Base-by-base conservation (phyloP, 2,113 vertebrate species). In the Neogale vison region DNA sequence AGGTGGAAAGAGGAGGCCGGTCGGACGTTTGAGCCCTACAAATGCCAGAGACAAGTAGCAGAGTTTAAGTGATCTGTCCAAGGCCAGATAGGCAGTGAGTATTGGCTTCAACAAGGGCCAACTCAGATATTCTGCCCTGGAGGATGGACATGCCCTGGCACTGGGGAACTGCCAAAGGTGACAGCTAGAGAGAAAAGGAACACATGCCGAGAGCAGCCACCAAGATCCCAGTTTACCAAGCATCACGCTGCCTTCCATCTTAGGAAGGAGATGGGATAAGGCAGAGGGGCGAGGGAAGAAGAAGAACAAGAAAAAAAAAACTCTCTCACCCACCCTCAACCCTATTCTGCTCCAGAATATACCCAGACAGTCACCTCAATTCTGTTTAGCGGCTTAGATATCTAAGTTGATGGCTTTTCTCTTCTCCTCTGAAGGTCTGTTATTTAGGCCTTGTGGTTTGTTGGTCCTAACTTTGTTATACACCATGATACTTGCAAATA, bases 371-470 rank as follows among this genome's bases (percentile, higher is more conserved):
- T 34, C 65, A 71, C 55, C 42, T 93, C 95, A 61, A 45, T 72
- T 95, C 84, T 93, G 82, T 23, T 65, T 29, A 85, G 76, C 23
- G 42, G 36, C 31, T 91, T 89, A 76, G 74, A 90, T 61, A 80
- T 95, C 90, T 77, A 84, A 97, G 89, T 8, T 13, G 83, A 92
- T 82, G 71, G 42, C 29, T 52, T 36, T 71, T 85, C 63, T 86
- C 50, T 67, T 69, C 47, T 83, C 39, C 29, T 34, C 79, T 24
- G 88, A 93, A 92, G 79, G 74, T 84, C 92, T 86, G 69, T 92
- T 80, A 83, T 52, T 95, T 93, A 69, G 79, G 50, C 67, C 94
- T 93, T 95, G 76, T 87, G 50, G 76, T 76, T 59, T 85, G 76
- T 79, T 96, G 1, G 0, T n/a, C 55, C 59, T 82, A 79, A 90